phyloP scores from a whole-genome alignment of 2,113 vertebrate species.

The Hoplias malabaricus region DNA sequence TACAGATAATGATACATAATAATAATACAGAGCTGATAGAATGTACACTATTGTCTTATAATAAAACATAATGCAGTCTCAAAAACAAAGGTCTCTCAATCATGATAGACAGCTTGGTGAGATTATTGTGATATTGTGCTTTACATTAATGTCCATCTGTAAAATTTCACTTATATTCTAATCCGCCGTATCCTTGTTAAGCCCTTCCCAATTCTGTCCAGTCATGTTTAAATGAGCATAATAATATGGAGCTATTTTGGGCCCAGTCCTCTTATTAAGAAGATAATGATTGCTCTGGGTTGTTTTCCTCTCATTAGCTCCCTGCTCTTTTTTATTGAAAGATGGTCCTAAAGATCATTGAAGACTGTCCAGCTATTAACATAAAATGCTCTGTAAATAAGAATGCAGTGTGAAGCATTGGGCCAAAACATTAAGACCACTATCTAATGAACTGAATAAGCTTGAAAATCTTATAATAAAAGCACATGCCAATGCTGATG shows the following conservation, averaged over 20 bases:
- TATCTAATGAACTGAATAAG: too few relatives aligned
- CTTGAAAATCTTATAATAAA: too few relatives aligned
- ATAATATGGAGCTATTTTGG: background rate
- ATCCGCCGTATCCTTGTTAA: background rate
- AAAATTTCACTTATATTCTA: background rate
- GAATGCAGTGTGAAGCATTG: background rate
- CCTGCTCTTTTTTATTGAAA: background rate
- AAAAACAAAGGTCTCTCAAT: background rate
- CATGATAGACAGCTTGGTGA: background rate
- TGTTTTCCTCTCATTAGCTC: conserved; percentile 9
- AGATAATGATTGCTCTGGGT: background rate
- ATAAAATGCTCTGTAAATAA: background rate
- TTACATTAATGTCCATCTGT: background rate
- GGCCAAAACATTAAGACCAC: too few relatives aligned
- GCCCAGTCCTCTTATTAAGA: background rate
- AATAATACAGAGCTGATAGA: too few relatives aligned
- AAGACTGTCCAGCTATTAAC: background rate
- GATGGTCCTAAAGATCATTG: background rate
- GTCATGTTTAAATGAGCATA: background rate
- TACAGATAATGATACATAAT: too few relatives aligned
- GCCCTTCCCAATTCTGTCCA: background rate
- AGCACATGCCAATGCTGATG: too few relatives aligned
- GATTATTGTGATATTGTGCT: background rate
- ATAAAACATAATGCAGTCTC: too few relatives aligned
- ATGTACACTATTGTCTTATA: too few relatives aligned